Base-by-base conservation (phyloP, 2,113 vertebrate genomes). In the Reinhardtius hippoglossoides region DNA sequence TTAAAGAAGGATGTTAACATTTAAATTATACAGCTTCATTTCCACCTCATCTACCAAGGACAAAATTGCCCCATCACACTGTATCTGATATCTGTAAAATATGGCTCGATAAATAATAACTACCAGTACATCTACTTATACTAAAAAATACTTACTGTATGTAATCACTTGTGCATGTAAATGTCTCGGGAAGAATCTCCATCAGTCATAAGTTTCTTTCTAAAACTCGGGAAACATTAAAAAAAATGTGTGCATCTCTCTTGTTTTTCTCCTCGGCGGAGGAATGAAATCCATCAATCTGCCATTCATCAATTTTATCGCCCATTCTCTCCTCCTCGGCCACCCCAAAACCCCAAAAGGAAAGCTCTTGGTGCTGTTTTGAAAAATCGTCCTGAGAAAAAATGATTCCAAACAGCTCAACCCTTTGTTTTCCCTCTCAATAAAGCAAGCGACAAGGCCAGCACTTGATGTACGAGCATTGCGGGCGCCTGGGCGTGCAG, bases 401-500 rank as follows among this genome's bases (percentile, higher is more conserved):
- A 99, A 98, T 98, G 96, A 98, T 96, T 97, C 96, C 96, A 73
- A 96, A 94, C 93, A 64, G 94, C 96, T 97, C 96, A 98, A 97
- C 93, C 96, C 96, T 97, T 97, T 98, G 97, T 98, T 98, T 98
- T 98, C 95, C 95, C 96, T 96, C 96, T 98, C 97, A 97, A 97
- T 98, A 98, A 98, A 97, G 96, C 95, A 92, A 96, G 95, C 93
- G 95, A 97, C 96, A 96, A 94, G 94, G 94, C 95, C 91, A 92
- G 93, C 88, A 92, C 76, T 85, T 99, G 97, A 99, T 98, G 92
- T 97, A 99, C 96, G 95, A 94, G 94, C 95, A 93, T 95, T 94
- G 84, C 76, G 95, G 94, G 96, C 92, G 94, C 92, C 92, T 10
- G 76, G 91, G 93, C 92, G 87, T 80, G 94, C 94, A 94, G 95